Conservation (phyloP, 1,140 invertebrate genomes). For the Drosophila oshimai region DNA sequence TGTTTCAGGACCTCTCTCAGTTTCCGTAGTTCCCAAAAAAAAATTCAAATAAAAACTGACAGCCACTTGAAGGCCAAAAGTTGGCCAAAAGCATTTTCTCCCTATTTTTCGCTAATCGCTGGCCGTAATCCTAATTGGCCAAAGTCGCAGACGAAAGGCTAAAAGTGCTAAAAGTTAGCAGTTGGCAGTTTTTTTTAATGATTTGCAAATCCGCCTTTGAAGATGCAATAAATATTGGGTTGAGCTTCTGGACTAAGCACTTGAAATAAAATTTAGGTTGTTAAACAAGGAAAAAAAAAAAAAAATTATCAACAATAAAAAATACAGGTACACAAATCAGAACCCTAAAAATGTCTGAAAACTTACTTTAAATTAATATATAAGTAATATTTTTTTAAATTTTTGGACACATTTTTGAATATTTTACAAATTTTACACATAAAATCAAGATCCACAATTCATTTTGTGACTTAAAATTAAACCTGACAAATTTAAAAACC, state of each 20-base stretch:
- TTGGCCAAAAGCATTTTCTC: constrained; percentile 28
- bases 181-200: constrained; percentile 43
- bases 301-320: neutral
- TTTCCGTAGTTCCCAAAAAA: neutral
- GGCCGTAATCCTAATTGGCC: constrained; percentile 60
- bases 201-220: constrained; percentile 20
- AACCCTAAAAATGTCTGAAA: neutral
- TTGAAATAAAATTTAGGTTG: neutral
- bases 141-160: constrained; percentile 8
- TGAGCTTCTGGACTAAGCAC: constrained; percentile 1
- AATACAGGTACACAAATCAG: too few species aligned
- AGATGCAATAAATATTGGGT: constrained; percentile 35
- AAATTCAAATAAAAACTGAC: constrained; percentile 29
- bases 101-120: constrained; percentile 27
- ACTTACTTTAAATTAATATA: neutral
- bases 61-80: constrained; percentile 45
- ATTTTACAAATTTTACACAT: too few species aligned
- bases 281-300: neutral
- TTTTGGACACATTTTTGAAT: too few species aligned
- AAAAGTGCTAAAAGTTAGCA: constrained; percentile 39
- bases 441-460: too few species aligned
- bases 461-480: too few species aligned
- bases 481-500: too few species aligned
- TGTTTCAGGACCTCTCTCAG: constrained; percentile 12
- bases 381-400: too few species aligned